Evolutionary conservation across 2,797 vertebrate species (phyloP).

Genomic region (Schizopygopsis pylzovi): DNA sequence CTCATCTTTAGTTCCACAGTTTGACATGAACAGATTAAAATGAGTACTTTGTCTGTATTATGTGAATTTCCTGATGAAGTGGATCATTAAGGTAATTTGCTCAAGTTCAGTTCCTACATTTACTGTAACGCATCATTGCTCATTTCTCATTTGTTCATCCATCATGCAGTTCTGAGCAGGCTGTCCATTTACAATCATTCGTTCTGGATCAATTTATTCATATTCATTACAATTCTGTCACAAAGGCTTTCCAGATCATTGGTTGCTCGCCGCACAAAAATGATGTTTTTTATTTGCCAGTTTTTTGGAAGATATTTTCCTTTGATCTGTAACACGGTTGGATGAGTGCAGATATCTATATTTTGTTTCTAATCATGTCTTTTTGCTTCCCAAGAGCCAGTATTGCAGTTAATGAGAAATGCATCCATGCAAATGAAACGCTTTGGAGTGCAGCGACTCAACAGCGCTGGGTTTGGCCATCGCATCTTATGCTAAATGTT

Average conservation of each 20-base stretch:
- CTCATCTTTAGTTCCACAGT: not conserved
- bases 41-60: not conserved
- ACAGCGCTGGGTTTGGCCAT: constrained; percentile 57
- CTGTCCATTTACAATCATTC: not conserved
- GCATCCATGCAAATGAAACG: constrained; percentile 66
- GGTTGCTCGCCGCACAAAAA: not conserved
- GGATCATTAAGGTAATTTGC: not conserved
- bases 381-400: constrained; percentile 51
- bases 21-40: constrained; percentile 2
- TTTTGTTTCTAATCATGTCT: constrained; percentile 34
- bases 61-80: not conserved
- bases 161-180: not conserved
- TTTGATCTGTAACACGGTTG: constrained; percentile 32
- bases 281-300: not conserved
- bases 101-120: not conserved
- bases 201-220: not conserved
- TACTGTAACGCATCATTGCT: not conserved
- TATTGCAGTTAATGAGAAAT: constrained; percentile 70
- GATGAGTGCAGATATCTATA: constrained; percentile 42
- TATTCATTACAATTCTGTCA: too few relatives aligned
- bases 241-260: not conserved
- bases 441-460: constrained; percentile 60
- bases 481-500: constrained; percentile 68
- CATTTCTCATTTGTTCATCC: not conserved
- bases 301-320: constrained; percentile 17